Base-by-base conservation (phyloP, 2,113 vertebrate genomes). In the Leptobrachium ailaonicum region DNA sequence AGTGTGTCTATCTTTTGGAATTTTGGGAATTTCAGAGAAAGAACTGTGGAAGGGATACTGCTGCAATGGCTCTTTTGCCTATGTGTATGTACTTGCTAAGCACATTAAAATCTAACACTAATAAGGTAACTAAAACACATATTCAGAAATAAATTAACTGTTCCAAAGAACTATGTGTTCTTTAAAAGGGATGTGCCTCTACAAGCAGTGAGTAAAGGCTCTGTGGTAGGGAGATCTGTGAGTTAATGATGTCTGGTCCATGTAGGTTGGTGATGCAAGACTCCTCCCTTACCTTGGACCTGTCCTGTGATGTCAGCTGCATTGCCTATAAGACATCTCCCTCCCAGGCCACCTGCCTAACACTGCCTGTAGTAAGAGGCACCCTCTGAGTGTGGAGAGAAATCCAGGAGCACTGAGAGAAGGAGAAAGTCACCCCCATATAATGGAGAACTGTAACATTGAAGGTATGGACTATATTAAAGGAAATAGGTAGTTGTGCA, bases 271-370 rank as follows among this genome's bases (percentile, higher is more conserved):
- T 32, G 20, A 32, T 32, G 47, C 4, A 11, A 47, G 45, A 40
- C 72, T 69, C 79, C 71, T 81, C 79, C 75, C 79, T 63, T 68
- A 42, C 20, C 67, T 4, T 81, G 79, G 71, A 41, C 42, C 64
- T 74, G 71, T 73, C 45, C 41, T 81, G 72, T 81, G 79, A 81
- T 54, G 77, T 73, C 77, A 80, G 47, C 14, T 40, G 53, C 71
- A 73, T 71, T 50, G 41, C 41, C 43, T 81, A 81, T 81, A 81
- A 81, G 50, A 40, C n/a, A 71, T 20, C 56, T 63, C 43, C 63
- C 42, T 80, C 62, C 71, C 41, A 13, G 43, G 44, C 41, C 20
- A 72, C 41, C 44, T 50, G 68, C 43, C n/a, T 32, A n/a, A 71
- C 11, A 13, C 45, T 71, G 8, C 10, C n/a, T 9, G 11, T 7